phyloP scores from a whole-genome alignment of 2,113 vertebrate species.

The Nycticebus coucang region DNA sequence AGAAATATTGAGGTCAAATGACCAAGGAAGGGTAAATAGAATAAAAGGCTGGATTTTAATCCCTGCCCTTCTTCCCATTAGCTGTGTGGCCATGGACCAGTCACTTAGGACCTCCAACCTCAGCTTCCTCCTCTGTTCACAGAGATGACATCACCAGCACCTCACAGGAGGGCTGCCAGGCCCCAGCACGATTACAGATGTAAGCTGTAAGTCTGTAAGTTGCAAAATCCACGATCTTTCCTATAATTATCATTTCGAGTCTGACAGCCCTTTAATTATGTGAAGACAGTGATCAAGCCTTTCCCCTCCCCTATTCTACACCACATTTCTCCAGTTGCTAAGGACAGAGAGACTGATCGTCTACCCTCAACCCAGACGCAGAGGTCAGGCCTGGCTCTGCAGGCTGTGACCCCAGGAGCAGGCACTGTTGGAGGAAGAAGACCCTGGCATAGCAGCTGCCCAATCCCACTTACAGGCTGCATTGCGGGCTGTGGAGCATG shows the following conservation, averaged over 20 bases:
- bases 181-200: conserved; percentile 62
- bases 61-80: not conserved
- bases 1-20: not conserved
- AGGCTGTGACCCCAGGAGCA: not conserved
- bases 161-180: conserved; percentile 65
- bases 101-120: not conserved
- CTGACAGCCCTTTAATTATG: conserved; percentile 78
- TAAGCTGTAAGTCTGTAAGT: conserved; percentile 57
- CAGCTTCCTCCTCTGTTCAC: conserved; percentile 48
- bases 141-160: conserved; percentile 67
- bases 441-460: not conserved
- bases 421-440: not conserved
- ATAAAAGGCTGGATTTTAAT: not conserved
- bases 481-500: fast-evolving
- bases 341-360: not conserved
- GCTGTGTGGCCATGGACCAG: not conserved
- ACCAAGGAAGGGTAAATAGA: not conserved
- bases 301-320: not conserved
- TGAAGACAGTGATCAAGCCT: conserved; percentile 66
- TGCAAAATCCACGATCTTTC: conserved; percentile 49
- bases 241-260: conserved; percentile 74
- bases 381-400: not conserved
- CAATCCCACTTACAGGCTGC: not conserved
- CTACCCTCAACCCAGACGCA: not conserved
- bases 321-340: not conserved